Percentiles rank a stretch among this genome's conserved stretches.
These are phyloP conservation scores for Poecile atricapillus DNA, from an alignment of 2,113 vertebrate genomes.

Conservation along the genomic window DNA sequence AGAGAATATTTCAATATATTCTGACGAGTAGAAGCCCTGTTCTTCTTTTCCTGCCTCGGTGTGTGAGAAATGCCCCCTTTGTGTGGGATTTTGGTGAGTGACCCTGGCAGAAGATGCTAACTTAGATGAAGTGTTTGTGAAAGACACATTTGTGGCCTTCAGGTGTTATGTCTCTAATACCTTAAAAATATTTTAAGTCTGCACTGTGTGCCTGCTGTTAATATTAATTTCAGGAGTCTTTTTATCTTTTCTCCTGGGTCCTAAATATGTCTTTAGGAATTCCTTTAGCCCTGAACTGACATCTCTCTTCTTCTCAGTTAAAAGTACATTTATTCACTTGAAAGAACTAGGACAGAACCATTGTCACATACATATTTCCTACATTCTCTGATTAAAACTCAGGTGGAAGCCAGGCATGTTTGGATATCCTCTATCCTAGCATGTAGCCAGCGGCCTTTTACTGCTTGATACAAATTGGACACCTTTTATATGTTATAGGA, in stretches of 20 bases:
- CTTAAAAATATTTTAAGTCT: neutral
- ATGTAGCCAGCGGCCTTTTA: neutral
- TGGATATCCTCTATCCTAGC: neutral
- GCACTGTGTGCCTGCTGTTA: neutral
- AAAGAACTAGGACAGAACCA: neutral
- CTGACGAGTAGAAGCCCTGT: fast-evolving
- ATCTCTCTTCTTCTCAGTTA: neutral
- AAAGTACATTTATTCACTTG: neutral
- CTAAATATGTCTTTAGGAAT: neutral
- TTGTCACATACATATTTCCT: neutral
- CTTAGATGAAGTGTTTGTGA: neutral
- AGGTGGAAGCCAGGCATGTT: neutral
- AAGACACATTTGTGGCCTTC: neutral
- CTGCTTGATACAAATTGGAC: neutral
- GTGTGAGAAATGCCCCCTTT: neutral
- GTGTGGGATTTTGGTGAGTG: neutral
- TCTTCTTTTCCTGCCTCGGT: neutral
- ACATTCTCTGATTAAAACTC: neutral
- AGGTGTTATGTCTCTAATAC: neutral
- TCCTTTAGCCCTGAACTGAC: neutral
- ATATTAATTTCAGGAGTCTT: neutral
- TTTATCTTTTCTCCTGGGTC: neutral
- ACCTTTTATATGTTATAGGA: neutral
- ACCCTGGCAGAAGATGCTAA: neutral
- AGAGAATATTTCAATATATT: neutral